Conservation (phyloP, 2,113 vertebrate species). For the Fukomys damarensis region DNA sequence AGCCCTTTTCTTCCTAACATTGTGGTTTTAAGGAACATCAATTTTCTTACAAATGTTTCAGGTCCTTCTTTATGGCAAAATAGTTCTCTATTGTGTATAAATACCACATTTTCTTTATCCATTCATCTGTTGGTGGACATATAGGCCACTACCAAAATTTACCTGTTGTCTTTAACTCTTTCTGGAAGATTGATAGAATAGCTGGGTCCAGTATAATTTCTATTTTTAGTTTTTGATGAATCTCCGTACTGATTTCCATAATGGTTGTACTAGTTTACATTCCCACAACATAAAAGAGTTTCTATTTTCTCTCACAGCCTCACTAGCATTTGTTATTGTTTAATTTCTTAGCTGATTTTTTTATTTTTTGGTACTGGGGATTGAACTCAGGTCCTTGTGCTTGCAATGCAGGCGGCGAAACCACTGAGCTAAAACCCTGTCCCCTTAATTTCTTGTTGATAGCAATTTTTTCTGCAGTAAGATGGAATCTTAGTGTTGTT, state of each 20-base stretch:
- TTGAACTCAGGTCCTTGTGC: too few relatives aligned
- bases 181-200: too few relatives aligned
- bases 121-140: background rate
- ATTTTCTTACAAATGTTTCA: background rate
- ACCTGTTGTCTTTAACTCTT: too few relatives aligned
- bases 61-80: background rate
- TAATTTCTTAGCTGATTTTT: too few relatives aligned
- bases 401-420: too few relatives aligned
- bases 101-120: background rate
- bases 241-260: background rate
- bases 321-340: background rate
- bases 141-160: background rate
- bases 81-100: background rate
- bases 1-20: too few relatives aligned
- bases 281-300: background rate
- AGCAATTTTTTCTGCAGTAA: background rate
- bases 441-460: background rate
- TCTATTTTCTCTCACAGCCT: rapidly evolving
- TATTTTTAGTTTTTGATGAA: background rate
- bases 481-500: background rate
- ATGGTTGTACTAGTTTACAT: background rate
- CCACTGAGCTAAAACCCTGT: too few relatives aligned
- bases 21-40: background rate
- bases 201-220: background rate
- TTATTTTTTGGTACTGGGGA: too few relatives aligned